A percentile compares a stretch with the other conserved stretches of the same genome.
phyloP scores from a whole-genome alignment of 2,113 vertebrate species.

The Myrmophylax atrothorax region DNA sequence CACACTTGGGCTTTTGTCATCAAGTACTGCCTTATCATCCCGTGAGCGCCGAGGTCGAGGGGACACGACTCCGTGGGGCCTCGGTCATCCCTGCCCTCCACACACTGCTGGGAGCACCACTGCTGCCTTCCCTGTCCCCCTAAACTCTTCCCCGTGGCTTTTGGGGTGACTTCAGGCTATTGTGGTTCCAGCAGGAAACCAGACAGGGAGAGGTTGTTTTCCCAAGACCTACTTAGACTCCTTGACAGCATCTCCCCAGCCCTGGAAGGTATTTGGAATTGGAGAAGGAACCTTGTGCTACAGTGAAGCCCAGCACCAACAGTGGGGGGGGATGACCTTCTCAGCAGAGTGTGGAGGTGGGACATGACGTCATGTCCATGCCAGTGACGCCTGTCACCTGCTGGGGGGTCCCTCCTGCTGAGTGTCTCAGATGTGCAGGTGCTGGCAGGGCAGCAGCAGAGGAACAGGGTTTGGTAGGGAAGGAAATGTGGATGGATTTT shows the following conservation, averaged over 20 bases:
- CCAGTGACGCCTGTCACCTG: rapidly evolving
- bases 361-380: rapidly evolving
- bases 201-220: not conserved
- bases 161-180: not conserved
- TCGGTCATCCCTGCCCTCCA: not conserved
- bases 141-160: not conserved
- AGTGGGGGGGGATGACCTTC: not conserved
- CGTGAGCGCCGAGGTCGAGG: not conserved
- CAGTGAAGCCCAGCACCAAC: rapidly evolving
- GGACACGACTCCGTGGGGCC: not conserved
- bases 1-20: not conserved
- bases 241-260: not conserved
- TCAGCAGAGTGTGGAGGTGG: not conserved
- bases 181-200: not conserved
- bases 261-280: not conserved
- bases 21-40: not conserved
- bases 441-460: not conserved
- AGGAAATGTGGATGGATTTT: not conserved
- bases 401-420: not conserved
- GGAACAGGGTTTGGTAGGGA: not conserved
- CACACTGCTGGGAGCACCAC: rapidly evolving
- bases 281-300: not conserved
- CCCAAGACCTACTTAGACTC: not conserved
- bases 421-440: not conserved
- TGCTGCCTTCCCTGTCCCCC: not conserved